A percentile compares a stretch with the other conserved stretches of the same genome.
Conservation (phyloP, 2,888 invertebrate genomes). For the Syrphus vitripennis region DNA sequence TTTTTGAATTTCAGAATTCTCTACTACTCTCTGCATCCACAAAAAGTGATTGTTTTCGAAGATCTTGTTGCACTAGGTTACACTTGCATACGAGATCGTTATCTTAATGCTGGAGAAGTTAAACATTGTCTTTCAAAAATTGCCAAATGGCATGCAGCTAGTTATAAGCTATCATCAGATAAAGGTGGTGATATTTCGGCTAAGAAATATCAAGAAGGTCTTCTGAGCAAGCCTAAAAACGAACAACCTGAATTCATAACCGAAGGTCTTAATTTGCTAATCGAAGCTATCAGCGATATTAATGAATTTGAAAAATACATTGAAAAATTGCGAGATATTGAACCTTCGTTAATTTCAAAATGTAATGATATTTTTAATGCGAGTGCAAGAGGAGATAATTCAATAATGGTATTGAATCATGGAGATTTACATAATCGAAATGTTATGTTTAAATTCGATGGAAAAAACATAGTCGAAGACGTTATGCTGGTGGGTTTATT, state of each 20-base stretch:
- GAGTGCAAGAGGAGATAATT: not conserved
- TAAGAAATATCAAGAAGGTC: not conserved
- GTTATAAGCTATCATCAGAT: constrained; percentile 60
- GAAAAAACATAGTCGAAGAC: constrained; percentile 10
- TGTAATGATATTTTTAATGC: constrained; percentile 38
- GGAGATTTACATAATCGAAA: constrained; percentile 48
- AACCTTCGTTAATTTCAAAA: constrained; percentile 1
- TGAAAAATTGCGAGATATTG: not conserved
- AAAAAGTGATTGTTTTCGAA: constrained; percentile 58
- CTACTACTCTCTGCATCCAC: constrained; percentile 26
- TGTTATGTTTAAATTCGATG: constrained; percentile 35
- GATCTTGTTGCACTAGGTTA: constrained; percentile 60
- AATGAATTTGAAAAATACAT: constrained; percentile 15
- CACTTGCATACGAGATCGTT: constrained; percentile 51
- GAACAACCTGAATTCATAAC: not conserved
- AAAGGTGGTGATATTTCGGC: constrained; percentile 28
- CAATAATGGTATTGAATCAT: constrained; percentile 49
- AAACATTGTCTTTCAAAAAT: constrained; percentile 60
- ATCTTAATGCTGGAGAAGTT: constrained; percentile 41
- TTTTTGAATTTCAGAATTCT: constrained; percentile 31
- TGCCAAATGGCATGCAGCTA: constrained; percentile 70
- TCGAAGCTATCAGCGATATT: not conserved
- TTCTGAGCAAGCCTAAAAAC: constrained; percentile 11
- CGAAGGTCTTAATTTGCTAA: not conserved
- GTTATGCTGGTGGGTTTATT: constrained; percentile 31